Base-by-base conservation (phyloP, 2,888 invertebrate species). In the Drosophila pseudotakahashii region DNA sequence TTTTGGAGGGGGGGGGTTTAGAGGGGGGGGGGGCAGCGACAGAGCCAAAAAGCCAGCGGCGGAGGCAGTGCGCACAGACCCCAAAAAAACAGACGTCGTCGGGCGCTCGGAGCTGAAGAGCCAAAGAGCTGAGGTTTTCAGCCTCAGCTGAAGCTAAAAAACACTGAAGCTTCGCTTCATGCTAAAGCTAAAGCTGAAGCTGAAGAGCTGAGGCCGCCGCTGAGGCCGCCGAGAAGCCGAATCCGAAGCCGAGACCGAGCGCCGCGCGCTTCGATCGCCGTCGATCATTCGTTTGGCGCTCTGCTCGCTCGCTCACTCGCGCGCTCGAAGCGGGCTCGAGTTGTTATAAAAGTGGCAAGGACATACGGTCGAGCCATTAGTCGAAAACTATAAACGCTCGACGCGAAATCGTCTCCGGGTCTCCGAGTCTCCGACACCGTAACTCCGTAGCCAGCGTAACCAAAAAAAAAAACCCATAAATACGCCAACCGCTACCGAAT, bases 281-380 rank as follows among this genome's bases (percentile, higher is more conserved):
- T 44, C 86, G 88, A 79, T 88, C 86, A 88, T 80, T 85, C 78
- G 79, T 73, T 84, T 62, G 41, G 59, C 59, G 59, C 59, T 59
- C 59, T 59, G 59, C 59, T 58, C 58, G 58, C 57, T 62, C 75
- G 75, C 75, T 75, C 77, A 81, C 79, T 87, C 71, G 88, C 84
- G 81, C 88, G 68, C 64, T 73, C 84, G 81, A 81, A 73, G 81
- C 81, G 87, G 73, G 76, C 81, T 77, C 76, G 88, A 86, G 86
- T 91, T 90, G 90, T 91, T 92, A 92, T 92, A 92, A 92, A 92
- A 92, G 92, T 91, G 88, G 92, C 92, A 92, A 92, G 92, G 92
- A 92, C 91, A 92, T 92, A 91, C 90, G 89, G 86, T 90, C 89
- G 90, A 90, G 89, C 89, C 91, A 91, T 91, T 92, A 92, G 92